phyloP scores from a whole-genome alignment of 2,113 vertebrate species.

The Elachura formosa region DNA sequence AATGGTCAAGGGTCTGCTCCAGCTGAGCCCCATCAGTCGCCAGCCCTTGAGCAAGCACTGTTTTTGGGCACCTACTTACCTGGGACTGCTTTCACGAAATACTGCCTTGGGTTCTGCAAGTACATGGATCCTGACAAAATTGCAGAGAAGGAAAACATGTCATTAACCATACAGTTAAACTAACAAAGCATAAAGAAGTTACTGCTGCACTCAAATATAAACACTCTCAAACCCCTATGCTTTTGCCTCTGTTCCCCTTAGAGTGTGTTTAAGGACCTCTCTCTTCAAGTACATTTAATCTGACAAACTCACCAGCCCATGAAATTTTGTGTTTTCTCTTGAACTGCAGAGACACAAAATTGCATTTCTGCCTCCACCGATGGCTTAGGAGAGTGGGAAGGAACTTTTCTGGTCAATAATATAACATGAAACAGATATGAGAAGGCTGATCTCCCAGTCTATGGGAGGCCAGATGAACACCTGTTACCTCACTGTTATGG shows the following conservation, averaged over 20 bases:
- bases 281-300: neutral
- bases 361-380: neutral
- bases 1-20: neutral
- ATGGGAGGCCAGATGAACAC: neutral
- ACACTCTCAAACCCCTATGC: neutral
- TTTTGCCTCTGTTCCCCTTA: neutral
- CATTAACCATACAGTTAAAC: neutral
- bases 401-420: neutral
- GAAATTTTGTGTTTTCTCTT: neutral
- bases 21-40: neutral
- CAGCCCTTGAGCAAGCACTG: neutral
- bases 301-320: neutral
- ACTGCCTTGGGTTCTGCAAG: conserved; percentile 29
- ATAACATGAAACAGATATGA: neutral
- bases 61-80: neutral
- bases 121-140: neutral
- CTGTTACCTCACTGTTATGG: neutral
- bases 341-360: neutral
- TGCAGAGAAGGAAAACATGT: neutral
- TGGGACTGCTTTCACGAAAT: neutral
- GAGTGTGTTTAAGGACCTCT: neutral
- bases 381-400: neutral
- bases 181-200: neutral
- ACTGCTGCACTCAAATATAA: neutral
- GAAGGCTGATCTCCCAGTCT: neutral